Conservation (phyloP, 2,113 vertebrate genomes). For the Gymnobelideus leadbeateri region DNA sequence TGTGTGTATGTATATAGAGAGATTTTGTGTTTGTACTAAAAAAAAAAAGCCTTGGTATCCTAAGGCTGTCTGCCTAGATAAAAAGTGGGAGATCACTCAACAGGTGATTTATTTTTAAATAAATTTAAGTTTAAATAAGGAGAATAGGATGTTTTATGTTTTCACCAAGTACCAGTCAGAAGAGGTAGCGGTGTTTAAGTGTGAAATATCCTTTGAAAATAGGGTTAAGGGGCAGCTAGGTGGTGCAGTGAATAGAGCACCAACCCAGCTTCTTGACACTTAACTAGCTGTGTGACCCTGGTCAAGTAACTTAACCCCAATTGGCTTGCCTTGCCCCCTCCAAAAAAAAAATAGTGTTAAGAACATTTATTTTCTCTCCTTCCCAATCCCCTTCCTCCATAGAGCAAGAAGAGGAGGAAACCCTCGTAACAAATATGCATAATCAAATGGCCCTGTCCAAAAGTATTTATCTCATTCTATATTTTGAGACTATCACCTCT, state of each 20-base stretch:
- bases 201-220: neutral
- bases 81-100: neutral
- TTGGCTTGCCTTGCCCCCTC: too few species aligned
- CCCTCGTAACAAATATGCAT: neutral
- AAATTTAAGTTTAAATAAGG: too few species aligned
- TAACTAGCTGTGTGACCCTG: too few species aligned
- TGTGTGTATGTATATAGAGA: neutral
- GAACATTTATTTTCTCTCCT: neutral
- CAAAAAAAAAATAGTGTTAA: too few species aligned
- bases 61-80: neutral
- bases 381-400: too few species aligned
- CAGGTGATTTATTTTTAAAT: neutral
- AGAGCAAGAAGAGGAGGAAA: neutral
- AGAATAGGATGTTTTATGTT: neutral
- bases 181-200: conserved; percentile 28
- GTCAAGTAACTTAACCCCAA: too few species aligned
- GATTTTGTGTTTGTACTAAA: neutral
- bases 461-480: neutral
- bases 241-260: too few species aligned
- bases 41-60: neutral
- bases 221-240: neutral
- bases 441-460: neutral
- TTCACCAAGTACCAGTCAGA: neutral
- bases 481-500: neutral
- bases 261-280: too few species aligned